Evolutionary conservation across 2,797 vertebrate genomes (phyloP).

Genomic region (Mastacembelus armatus): DNA sequence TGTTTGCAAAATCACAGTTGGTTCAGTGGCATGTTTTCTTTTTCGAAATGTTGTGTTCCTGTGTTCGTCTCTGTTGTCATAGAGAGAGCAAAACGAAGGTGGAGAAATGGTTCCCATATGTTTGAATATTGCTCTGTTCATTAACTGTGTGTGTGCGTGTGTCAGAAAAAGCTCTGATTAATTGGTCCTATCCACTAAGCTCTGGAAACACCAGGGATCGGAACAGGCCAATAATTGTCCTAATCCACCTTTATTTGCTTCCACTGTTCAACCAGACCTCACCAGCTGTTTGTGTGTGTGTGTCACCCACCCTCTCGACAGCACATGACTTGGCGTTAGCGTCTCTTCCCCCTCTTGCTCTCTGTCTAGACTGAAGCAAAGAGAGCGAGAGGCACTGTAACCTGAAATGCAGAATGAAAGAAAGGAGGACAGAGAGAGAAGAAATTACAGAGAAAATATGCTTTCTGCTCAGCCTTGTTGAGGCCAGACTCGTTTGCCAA

Average conservation of each 20-base stretch:
- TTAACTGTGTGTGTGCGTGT: constrained; percentile 40
- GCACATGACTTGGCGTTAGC: constrained; percentile 59
- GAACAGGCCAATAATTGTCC: constrained; percentile 70
- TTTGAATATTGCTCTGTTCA: constrained; percentile 74
- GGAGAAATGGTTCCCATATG: constrained; percentile 77
- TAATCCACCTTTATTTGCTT: constrained; percentile 73
- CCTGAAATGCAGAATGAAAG: constrained; percentile 55
- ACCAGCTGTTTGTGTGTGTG: constrained; percentile 25
- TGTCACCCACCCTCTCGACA: constrained; percentile 43
- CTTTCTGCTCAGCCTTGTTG: constrained; percentile 50
- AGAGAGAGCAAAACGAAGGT: constrained; percentile 60
- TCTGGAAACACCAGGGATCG: constrained; percentile 60
- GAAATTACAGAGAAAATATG: constrained; percentile 33
- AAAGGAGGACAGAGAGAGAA: constrained; percentile 29
- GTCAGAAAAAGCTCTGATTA: constrained; percentile 57
- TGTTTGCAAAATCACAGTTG: constrained; percentile 45
- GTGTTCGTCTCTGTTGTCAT: constrained; percentile 73
- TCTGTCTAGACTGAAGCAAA: constrained; percentile 66
- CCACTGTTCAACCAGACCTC: constrained; percentile 59
- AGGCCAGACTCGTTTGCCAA: constrained; percentile 47
- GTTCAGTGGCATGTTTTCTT: constrained; percentile 59
- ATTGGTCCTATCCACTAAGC: constrained; percentile 63
- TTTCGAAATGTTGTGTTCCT: constrained; percentile 53
- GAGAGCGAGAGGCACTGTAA: constrained; percentile 51
- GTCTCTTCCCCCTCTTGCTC: constrained; percentile 41